These are phyloP conservation scores for Notothenia rossii DNA, from an alignment of 2,113 vertebrate species.

Conservation along the genomic window DNA sequence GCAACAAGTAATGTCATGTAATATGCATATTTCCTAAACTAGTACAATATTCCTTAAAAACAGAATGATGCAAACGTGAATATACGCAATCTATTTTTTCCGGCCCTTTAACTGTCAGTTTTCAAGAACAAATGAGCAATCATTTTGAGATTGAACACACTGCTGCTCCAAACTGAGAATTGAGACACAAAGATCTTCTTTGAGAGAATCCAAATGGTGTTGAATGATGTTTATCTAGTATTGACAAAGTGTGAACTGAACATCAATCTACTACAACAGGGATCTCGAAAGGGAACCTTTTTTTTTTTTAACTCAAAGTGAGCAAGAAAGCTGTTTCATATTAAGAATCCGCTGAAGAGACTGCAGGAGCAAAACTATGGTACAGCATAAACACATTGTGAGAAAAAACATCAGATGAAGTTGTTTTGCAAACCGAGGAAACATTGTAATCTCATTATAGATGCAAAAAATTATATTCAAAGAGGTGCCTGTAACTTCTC, in stretches of 20 bases:
- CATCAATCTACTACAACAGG: background rate
- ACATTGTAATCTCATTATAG: constrained; percentile 2
- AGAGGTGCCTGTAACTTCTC: background rate
- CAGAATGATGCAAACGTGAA: background rate
- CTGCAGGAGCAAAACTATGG: background rate
- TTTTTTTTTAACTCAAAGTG: background rate
- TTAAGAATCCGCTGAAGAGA: background rate
- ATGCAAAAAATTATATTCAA: constrained; percentile 1
- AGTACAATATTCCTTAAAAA: too few species aligned
- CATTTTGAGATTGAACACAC: background rate
- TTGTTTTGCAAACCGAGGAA: constrained; percentile 3
- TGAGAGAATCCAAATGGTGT: background rate
- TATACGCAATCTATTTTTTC: background rate
- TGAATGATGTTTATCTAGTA: background rate
- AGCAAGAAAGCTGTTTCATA: constrained; percentile 7
- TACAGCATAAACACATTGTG: background rate
- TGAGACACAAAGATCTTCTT: background rate
- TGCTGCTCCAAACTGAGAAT: background rate
- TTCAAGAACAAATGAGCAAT: background rate
- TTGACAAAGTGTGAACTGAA: background rate
- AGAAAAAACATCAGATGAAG: background rate
- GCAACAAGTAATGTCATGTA: too few species aligned
- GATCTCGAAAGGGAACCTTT: background rate
- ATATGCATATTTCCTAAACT: background rate
- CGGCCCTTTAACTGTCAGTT: too few species aligned